Base-by-base conservation (phyloP, 2,113 vertebrate species). In the Bubo blakistoni region DNA sequence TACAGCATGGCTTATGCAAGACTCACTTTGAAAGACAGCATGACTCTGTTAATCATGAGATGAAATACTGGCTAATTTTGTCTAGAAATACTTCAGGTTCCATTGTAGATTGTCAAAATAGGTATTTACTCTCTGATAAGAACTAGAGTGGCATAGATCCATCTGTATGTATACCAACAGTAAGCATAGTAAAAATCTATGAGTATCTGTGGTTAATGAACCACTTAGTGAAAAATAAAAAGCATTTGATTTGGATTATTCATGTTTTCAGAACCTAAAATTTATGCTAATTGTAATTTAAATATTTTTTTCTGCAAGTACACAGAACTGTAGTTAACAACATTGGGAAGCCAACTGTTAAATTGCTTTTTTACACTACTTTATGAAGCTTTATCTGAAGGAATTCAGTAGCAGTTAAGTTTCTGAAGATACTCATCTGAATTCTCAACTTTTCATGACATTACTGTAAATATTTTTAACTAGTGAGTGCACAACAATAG, bases 21-120 rank as follows among this genome's bases (percentile, higher is more conserved):
- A 44, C 38, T 70, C 81, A 63, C 58, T 74, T 8, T 66, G 65
- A 88, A 69, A 70, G 63, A 61, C 36, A 90, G 24, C 79, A 65
- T 61, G 65, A 85, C 47, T 90, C 32, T 74, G 16, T 59, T 67
- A 66, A 74, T 81, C 65, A 8, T 22, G 40, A 89, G 47, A 57
- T 79, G 57, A 87, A 88, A 86, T 49, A 63, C 26, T 52, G 54
- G 38, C 42, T 78, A 13, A 46, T 72, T 65, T 65, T 80, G 20
- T 91, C 51, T 82, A 32, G 26, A 62, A 84, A 44, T 94, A 63
- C 29, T 89, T 63, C 47, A 65, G 54, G 32, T 71, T 88, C 57
- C 81, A 30, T 78, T 58, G 69, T 91, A 92, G 92, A 92, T 80
- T 91, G 52, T 93, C 80, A 92, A 81, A 67, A 93, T 81, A 90